Evolutionary conservation across 2,113 vertebrate species (phyloP), one percentile per base, ranked within the genome.

Genomic region (Chionodraco myersi): DNA sequence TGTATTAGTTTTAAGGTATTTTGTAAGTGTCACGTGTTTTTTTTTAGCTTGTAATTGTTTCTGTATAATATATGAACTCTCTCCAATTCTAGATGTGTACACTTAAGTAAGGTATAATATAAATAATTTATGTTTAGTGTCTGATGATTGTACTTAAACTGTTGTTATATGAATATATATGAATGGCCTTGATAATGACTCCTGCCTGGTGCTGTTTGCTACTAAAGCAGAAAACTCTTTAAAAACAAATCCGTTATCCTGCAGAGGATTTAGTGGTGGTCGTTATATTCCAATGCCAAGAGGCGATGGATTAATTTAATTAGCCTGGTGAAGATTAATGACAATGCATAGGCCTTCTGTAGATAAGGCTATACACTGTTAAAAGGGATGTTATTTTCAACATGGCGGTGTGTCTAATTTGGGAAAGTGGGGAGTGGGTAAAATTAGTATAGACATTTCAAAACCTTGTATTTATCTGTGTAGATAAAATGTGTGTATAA

Each of bases 231-330:
- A 57, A 23, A 54, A 82, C 62, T 82, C 36, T 41, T 41, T 41
- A 45, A 86, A 86, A 92, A 86, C 72, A 77, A 84, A 83, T 77
- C 68, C 21, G 79, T 87, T 90, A 75, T 89, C 76, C 80, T 80
- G 83, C 79, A 79, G 86, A 65, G 76, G 91, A 89, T 92, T 93
- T 88, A 84, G 80, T 88, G 85, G 48, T 82, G 82, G 86, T 91
- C 77, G 80, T 86, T 89, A 84, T 88, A 86, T 83, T 88, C 82
- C 73, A 15, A 65, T 85, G 90, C 78, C 88, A 83, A 88, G 83
- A 93, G 87, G 88, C 84, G 84, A 92, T 92, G 91, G 87, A 89
- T 92, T 93, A 91, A 92, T 93, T 94, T 91, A 94, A 94, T 94
- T 94, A 93, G 88, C 88, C 84, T 12, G 78, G 48, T 86, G 87